Evolutionary conservation across 2,797 vertebrate genomes (phyloP).

Genomic region (Spinibarbus caldwelli): DNA sequence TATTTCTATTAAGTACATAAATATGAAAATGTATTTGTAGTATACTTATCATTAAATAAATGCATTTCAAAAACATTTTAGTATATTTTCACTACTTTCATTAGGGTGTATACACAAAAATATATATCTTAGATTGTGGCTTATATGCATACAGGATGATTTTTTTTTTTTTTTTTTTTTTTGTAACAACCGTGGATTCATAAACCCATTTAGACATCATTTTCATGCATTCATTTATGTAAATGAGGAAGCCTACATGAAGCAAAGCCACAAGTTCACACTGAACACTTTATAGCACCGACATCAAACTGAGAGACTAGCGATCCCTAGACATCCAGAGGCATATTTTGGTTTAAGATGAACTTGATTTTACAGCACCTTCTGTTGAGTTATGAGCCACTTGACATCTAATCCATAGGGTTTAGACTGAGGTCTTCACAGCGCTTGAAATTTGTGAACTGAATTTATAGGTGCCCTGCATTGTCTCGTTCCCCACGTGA

Average conservation of each 20-base stretch:
- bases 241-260: conserved; percentile 35
- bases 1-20: background rate
- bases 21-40: background rate
- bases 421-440: conserved; percentile 61
- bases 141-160: background rate
- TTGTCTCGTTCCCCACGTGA: conserved; percentile 63
- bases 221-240: conserved; percentile 34
- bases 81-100: background rate
- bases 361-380: conserved; percentile 61
- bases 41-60: background rate
- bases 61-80: background rate
- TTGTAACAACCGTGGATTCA: background rate
- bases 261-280: conserved; percentile 46
- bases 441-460: conserved; percentile 58
- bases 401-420: conserved; percentile 66
- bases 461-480: conserved; percentile 65
- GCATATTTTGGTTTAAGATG: conserved; percentile 54
- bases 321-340: conserved; percentile 56
- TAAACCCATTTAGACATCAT: background rate
- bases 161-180: background rate
- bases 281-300: conserved; percentile 46
- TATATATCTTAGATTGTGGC: background rate
- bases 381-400: conserved; percentile 63
- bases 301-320: conserved; percentile 43
- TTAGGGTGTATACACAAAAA: background rate